Conservation (phyloP, 2,797 vertebrate genomes). For the Amblyraja radiata region DNA sequence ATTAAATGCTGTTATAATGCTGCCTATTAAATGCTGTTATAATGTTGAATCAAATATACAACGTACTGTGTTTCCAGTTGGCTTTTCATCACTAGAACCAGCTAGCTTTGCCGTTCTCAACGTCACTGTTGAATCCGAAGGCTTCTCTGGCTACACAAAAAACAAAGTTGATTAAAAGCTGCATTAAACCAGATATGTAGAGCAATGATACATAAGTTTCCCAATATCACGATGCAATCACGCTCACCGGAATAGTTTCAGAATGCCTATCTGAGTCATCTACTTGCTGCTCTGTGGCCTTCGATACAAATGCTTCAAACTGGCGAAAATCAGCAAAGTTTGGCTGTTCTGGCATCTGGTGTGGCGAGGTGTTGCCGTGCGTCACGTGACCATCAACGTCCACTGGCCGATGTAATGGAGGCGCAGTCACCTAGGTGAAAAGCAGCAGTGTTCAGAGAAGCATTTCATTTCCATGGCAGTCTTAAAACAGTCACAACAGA, state of each 20-base stretch:
- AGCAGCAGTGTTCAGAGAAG: neutral
- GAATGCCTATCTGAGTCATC: conserved; percentile 75
- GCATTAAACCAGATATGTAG: neutral
- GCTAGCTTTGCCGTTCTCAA: conserved; percentile 82
- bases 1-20: neutral
- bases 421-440: conserved; percentile 63
- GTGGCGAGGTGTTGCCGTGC: conserved; percentile 82
- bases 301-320: conserved; percentile 81
- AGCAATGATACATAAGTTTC: neutral
- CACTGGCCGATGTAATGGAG: conserved; percentile 70
- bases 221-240: neutral
- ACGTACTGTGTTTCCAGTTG: conserved; percentile 73
- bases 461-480: neutral
- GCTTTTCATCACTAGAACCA: conserved; percentile 78
- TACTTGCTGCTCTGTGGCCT: conserved; percentile 68
- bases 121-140: conserved; percentile 69
- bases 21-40: neutral
- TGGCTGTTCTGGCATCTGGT: conserved; percentile 95
- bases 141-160: conserved; percentile 71
- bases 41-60: conserved; percentile 20
- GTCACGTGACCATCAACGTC: conserved; percentile 71
- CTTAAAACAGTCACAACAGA: neutral
- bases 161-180: neutral
- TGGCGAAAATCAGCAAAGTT: conserved; percentile 99
- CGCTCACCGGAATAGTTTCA: conserved; percentile 72